Conservation (phyloP, 2,888 invertebrate species). For the Megamerina dolium region DNA sequence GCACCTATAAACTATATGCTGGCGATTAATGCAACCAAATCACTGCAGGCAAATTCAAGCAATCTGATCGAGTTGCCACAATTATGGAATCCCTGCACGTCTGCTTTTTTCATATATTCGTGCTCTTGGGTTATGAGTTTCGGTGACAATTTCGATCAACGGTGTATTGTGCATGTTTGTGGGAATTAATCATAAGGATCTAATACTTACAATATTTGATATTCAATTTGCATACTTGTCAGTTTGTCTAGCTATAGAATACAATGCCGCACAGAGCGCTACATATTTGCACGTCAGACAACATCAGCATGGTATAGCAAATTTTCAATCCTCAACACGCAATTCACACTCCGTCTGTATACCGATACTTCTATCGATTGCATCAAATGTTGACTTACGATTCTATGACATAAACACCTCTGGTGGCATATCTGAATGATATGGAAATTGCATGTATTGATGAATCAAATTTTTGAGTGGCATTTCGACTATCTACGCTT, state of each 20-base stretch:
- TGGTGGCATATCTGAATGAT: slow-evolving; percentile 25
- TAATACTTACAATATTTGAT: not conserved
- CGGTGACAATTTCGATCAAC: slow-evolving; percentile 18
- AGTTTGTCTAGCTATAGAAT: slow-evolving; percentile 22
- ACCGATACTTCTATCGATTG: slow-evolving; percentile 27
- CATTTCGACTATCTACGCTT: slow-evolving; percentile 28
- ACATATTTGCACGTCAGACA: slow-evolving; percentile 22
- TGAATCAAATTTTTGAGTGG: slow-evolving; percentile 25
- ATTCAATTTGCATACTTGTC: not conserved
- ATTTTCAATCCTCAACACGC: slow-evolving; percentile 21
- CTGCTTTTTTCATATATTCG: slow-evolving; percentile 23
- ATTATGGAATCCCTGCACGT: slow-evolving; percentile 27
- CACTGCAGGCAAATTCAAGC: too few species aligned
- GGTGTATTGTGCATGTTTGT: slow-evolving; percentile 5
- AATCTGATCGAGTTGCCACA: slow-evolving; percentile 28
- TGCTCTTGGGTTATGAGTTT: slow-evolving; percentile 29
- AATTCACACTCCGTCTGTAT: slow-evolving; percentile 28
- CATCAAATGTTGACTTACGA: slow-evolving; percentile 27
- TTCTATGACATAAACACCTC: slow-evolving; percentile 23
- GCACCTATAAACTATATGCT: slow-evolving; percentile 13
- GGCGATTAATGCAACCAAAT: too few species aligned
- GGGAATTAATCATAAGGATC: not conserved
- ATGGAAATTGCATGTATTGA: slow-evolving; percentile 23
- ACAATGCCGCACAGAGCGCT: slow-evolving; percentile 13
- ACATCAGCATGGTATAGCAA: slow-evolving; percentile 20